A percentile compares a stretch with the other conserved stretches of the same genome.
Conservation (phyloP, 2,113 vertebrate genomes). For the Oxygymnocypris stewartii region DNA sequence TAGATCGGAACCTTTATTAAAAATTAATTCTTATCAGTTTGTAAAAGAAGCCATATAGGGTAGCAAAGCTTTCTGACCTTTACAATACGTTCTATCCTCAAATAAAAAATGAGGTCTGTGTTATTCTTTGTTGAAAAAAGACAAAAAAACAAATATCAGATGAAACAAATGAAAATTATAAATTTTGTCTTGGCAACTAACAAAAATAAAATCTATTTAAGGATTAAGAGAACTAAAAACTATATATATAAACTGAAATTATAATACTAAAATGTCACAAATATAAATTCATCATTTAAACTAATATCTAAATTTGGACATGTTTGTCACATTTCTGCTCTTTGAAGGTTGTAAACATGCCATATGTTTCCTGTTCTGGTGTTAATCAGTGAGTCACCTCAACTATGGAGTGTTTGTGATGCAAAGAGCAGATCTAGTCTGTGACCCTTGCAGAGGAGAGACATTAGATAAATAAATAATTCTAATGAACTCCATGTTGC, state of each 20-base stretch:
- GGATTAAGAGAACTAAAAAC: not conserved
- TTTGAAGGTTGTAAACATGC: not conserved
- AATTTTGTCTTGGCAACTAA: not conserved
- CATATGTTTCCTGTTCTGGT: slow-evolving; percentile 14
- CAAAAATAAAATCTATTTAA: not conserved
- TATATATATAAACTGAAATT: not conserved
- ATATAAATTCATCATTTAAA: not conserved
- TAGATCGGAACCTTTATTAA: not conserved
- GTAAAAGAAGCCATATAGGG: not conserved
- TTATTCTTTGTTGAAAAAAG: not conserved
- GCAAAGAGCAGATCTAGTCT: not conserved
- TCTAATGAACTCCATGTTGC: not conserved
- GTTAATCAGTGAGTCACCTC: not conserved
- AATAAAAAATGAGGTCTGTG: not conserved
- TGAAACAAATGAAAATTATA: not conserved
- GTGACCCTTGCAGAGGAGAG: not conserved
- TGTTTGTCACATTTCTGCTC: not conserved
- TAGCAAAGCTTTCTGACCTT: not conserved
- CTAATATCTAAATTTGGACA: not conserved
- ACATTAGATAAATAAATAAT: not conserved
- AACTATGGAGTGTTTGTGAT: not conserved
- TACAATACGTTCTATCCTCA: not conserved
- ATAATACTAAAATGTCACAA: not conserved
- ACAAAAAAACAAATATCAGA: not conserved
- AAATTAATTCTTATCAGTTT: not conserved